phyloP scores from a whole-genome alignment of 2,888 invertebrate species.

The Bellardia bayeri region DNA sequence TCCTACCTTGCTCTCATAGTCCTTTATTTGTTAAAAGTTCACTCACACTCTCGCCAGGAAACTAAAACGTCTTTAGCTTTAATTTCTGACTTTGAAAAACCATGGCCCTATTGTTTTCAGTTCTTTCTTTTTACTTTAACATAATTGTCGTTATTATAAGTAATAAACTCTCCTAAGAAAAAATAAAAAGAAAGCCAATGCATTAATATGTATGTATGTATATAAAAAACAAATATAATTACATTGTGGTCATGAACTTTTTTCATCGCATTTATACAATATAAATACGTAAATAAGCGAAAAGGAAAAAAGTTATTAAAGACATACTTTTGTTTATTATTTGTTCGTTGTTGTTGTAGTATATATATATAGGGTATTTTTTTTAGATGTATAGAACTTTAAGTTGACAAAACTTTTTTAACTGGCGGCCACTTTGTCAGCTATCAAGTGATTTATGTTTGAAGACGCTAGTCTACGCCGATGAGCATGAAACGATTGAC shows the following conservation, averaged over 20 bases:
- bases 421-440: too few species aligned
- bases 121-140: not conserved
- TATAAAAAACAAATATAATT: slow-evolving; percentile 11
- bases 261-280: not conserved
- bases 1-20: not conserved
- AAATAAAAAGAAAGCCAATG: not conserved
- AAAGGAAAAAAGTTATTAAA: not conserved
- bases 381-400: too few species aligned
- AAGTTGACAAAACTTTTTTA: too few species aligned
- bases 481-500: too few species aligned
- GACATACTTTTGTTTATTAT: slow-evolving; percentile 3
- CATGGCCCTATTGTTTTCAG: not conserved
- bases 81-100: not conserved
- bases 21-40: not conserved
- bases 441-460: too few species aligned
- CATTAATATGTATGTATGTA: not conserved
- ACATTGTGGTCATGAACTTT: slow-evolving; percentile 22
- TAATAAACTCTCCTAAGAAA: not conserved
- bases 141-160: slow-evolving; percentile 32
- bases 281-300: slow-evolving; percentile 1
- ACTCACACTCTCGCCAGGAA: not conserved
- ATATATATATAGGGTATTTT: not conserved
- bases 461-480: too few species aligned
- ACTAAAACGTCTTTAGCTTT: not conserved
- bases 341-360: not conserved